Conservation (phyloP, 2,113 vertebrate genomes). For the Ciconia stormi region DNA sequence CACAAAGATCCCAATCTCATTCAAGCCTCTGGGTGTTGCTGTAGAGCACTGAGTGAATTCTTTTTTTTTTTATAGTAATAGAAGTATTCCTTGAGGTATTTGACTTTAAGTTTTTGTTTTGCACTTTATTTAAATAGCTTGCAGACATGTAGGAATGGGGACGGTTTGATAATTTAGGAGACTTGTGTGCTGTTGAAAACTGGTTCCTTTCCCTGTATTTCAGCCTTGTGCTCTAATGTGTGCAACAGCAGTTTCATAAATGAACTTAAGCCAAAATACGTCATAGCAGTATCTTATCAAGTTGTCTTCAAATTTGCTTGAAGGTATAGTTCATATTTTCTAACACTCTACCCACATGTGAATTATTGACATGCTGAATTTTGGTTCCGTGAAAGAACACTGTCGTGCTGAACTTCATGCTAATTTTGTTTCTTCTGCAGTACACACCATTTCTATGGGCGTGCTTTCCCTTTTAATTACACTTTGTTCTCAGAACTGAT, state of each 20-base stretch:
- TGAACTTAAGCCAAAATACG: not conserved
- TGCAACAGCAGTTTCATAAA: not conserved
- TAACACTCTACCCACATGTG: not conserved
- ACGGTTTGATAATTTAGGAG: not conserved
- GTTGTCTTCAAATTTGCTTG: not conserved
- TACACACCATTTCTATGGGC: not conserved
- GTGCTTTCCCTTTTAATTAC: not conserved
- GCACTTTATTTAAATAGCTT: too few relatives aligned
- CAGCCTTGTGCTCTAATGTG: not conserved
- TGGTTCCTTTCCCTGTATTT: not conserved
- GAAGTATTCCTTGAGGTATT: not conserved
- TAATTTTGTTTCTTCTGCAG: not conserved
- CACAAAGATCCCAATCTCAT: not conserved
- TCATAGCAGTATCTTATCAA: not conserved
- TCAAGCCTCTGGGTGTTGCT: slow-evolving; percentile 30
- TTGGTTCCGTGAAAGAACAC: not conserved
- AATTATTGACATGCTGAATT: not conserved
- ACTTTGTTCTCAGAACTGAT: not conserved
- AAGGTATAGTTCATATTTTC: not conserved
- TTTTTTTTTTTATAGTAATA: not conserved
- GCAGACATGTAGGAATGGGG: not conserved
- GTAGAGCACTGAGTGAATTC: not conserved
- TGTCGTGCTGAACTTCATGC: not conserved
- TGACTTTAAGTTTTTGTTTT: too few relatives aligned
- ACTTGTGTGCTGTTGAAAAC: not conserved